A percentile compares a stretch with the other conserved stretches of the same genome.
Evolutionary conservation across 2,797 vertebrate species (phyloP).

Genomic region (Eospalax fontanierii): DNA sequence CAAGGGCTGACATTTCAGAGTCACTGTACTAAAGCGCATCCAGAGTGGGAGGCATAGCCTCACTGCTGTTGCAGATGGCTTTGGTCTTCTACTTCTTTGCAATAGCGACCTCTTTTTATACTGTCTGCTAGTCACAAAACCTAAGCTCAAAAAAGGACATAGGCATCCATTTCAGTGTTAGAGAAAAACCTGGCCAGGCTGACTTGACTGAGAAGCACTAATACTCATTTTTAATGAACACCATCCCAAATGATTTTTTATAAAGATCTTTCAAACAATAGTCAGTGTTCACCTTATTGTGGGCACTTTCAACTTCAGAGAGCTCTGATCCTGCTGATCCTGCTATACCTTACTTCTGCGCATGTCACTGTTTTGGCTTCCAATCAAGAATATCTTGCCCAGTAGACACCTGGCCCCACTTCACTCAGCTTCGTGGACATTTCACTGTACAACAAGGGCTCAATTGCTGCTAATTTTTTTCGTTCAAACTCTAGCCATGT

Average conservation of each 20-base stretch:
- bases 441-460: background rate
- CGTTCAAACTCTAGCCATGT: background rate
- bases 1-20: background rate
- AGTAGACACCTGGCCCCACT: background rate
- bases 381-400: background rate
- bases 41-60: background rate
- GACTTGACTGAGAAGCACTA: background rate
- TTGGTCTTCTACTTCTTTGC: background rate
- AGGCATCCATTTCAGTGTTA: background rate
- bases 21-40: rapidly evolving
- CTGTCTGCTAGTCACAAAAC: background rate
- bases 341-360: background rate
- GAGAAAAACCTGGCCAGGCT: background rate
- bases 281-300: background rate
- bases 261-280: background rate
- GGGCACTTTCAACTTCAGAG: conserved; percentile 4
- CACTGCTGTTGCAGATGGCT: background rate
- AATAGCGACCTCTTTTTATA: background rate
- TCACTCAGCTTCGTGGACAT: background rate
- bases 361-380: background rate
- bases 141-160: background rate
- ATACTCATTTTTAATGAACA: background rate
- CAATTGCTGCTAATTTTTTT: background rate
- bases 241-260: background rate
- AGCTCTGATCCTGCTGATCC: background rate